Conservation (phyloP, 1,140 invertebrate genomes). For the Diorhabda sublineata region DNA sequence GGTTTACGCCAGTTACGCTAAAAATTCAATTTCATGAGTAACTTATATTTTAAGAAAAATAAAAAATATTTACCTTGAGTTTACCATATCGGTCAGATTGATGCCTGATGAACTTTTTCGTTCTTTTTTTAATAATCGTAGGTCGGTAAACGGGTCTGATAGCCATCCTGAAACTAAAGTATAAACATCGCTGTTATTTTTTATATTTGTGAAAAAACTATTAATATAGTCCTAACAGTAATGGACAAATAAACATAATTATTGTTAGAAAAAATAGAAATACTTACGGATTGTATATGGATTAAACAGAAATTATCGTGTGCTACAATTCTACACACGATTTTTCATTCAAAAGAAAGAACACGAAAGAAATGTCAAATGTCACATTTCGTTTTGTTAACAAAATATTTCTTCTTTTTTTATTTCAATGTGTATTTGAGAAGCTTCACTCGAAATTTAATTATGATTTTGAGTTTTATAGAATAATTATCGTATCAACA, state of each 20-base stretch:
- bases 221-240: not conserved
- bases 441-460: no score
- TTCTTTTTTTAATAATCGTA: conserved; percentile 91
- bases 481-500: no score
- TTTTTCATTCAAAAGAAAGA: not conserved
- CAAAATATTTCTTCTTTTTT: not conserved
- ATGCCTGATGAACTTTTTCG: conserved; percentile 94
- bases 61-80: conserved; percentile 64
- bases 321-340: not conserved
- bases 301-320: not conserved
- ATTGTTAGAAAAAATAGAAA: not conserved
- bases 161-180: conserved; percentile 26
- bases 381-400: not conserved
- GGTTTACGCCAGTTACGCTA: conserved; percentile 88
- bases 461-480: no score
- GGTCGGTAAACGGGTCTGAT: conserved; percentile 83
- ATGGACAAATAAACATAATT: not conserved
- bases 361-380: not conserved
- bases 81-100: conserved; percentile 96
- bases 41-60: not conserved
- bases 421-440: not conserved
- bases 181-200: not conserved
- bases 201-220: not conserved
- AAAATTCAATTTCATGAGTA: conserved; percentile 35
- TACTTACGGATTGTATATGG: conserved; percentile 12